A percentile compares a stretch with the other conserved stretches of the same genome.
phyloP scores from a whole-genome alignment of 2,888 invertebrate genomes.

The Hypolimnas misippus region DNA sequence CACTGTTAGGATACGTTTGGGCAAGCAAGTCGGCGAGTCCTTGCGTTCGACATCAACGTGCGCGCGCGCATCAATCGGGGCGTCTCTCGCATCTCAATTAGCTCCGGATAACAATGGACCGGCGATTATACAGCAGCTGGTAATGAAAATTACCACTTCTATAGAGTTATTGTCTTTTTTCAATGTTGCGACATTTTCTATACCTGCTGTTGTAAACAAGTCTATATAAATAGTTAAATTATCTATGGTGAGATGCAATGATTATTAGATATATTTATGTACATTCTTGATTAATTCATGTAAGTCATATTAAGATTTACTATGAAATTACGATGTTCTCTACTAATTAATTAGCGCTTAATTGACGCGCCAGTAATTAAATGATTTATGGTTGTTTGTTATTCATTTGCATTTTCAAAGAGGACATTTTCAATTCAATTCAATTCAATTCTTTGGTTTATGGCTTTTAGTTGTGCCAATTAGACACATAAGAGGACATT shows the following conservation, averaged over 20 bases:
- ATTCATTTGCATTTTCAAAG: conserved; percentile 1
- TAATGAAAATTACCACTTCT: conserved; percentile 40
- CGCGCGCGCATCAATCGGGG: conserved; percentile 57
- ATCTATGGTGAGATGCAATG: not conserved
- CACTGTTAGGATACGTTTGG: conserved; percentile 21
- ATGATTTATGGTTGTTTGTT: conserved; percentile 24
- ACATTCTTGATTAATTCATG: not conserved
- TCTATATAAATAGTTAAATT: conserved; percentile 8
- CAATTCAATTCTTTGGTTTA: no score
- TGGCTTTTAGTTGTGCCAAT: no score
- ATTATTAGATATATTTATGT: not conserved
- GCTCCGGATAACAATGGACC: conserved; percentile 62
- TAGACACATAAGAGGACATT: no score
- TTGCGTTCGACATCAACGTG: conserved; percentile 72
- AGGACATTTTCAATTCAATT: no score
- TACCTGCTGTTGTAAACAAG: not conserved
- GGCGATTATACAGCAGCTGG: conserved; percentile 65
- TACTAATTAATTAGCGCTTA: conserved; percentile 17
- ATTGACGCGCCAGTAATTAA: conserved; percentile 18
- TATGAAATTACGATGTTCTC: conserved; percentile 11
- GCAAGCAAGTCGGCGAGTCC: conserved; percentile 47
- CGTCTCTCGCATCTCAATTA: conserved; percentile 74
- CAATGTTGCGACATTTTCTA: conserved; percentile 31
- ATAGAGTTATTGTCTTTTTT: conserved; percentile 29
- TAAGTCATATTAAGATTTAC: conserved; percentile 10